Evolutionary conservation across 2,113 vertebrate genomes (phyloP).

Genomic region (Perognathus longimembris): DNA sequence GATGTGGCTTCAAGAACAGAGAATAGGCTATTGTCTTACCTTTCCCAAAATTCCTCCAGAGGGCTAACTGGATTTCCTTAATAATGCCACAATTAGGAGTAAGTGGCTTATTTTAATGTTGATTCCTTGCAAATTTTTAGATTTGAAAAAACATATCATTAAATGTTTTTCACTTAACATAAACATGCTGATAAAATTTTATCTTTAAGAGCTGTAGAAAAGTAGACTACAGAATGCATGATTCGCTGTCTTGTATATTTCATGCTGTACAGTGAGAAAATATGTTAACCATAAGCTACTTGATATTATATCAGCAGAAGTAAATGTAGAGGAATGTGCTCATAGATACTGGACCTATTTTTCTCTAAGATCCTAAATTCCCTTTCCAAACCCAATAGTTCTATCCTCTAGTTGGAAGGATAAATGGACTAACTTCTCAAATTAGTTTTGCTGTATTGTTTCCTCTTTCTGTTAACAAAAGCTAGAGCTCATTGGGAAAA

Average conservation of each 20-base stretch:
- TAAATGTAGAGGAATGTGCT: not conserved
- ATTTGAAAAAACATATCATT: slow-evolving; percentile 49
- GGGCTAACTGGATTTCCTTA: not conserved
- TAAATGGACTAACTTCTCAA: not conserved
- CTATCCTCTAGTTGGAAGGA: not conserved
- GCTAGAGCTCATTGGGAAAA: not conserved
- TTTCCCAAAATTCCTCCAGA: slow-evolving; percentile 3
- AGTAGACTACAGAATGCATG: not conserved
- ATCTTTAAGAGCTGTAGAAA: not conserved
- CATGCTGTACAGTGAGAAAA: not conserved
- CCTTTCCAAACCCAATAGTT: not conserved
- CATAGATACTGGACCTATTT: not conserved
- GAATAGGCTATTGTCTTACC: not conserved
- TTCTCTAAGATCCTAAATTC: not conserved
- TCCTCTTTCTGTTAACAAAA: not conserved
- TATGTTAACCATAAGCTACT: not conserved
- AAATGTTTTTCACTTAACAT: slow-evolving; percentile 24
- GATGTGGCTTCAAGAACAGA: not conserved
- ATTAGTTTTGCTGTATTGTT: not conserved
- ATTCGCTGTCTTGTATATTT: too few relatives aligned
- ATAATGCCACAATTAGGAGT: not conserved
- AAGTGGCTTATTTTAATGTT: not conserved
- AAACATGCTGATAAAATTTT: not conserved
- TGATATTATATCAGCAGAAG: not conserved
- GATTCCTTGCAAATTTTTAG: slow-evolving; percentile 1